phyloP scores from a whole-genome alignment of 2,888 invertebrate genomes.

The Altica lythri region DNA sequence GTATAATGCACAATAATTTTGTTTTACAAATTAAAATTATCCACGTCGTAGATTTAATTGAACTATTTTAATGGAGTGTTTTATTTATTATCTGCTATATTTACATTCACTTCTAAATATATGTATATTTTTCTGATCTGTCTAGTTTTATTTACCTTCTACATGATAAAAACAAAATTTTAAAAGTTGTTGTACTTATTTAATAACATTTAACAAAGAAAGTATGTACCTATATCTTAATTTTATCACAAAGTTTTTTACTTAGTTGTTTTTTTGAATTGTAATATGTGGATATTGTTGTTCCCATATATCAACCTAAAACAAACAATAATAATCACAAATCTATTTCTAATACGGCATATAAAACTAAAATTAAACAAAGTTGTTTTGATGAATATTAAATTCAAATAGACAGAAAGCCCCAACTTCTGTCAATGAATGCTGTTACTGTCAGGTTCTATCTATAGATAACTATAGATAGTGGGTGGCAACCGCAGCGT shows the following conservation, averaged over 20 bases:
- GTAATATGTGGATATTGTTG: slow-evolving; percentile 49
- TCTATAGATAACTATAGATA: no score
- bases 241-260: slow-evolving; percentile 2
- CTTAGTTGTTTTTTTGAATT: slow-evolving; percentile 49
- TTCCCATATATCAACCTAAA: slow-evolving; percentile 51
- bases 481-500: no score
- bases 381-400: neutral
- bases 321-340: no score
- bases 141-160: no score
- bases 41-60: slow-evolving; percentile 7
- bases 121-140: slow-evolving; percentile 13
- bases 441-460: no score
- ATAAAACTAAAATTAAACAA: slow-evolving; percentile 13
- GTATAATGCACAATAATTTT: slow-evolving; percentile 14
- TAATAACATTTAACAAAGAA: no score
- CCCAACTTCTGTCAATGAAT: neutral
- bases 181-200: no score
- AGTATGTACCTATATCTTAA: no score
- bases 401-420: neutral
- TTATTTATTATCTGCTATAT: slow-evolving; percentile 6
- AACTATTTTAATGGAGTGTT: slow-evolving; percentile 9
- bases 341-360: no score
- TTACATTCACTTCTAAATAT: slow-evolving; percentile 6
- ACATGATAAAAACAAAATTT: no score
- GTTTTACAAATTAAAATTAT: slow-evolving; percentile 3